Percentiles rank a stretch among this genome's conserved stretches.
Evolutionary conservation across 1,140 invertebrate genomes (phyloP).

Genomic region (Oncopeltus fasciatus): DNA sequence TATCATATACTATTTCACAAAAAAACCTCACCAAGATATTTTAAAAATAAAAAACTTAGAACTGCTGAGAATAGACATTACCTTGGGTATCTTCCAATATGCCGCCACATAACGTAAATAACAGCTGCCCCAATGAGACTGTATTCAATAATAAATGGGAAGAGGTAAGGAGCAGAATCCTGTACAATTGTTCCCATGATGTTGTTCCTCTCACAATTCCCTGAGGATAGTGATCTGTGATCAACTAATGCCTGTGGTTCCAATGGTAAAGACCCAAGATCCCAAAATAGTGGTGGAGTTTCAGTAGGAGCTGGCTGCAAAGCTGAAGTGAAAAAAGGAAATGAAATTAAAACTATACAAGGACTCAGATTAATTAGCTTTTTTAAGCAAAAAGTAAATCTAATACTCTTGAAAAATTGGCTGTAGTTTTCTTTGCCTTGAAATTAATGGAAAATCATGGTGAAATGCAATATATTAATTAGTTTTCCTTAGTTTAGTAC

Average conservation of each 20-base stretch:
- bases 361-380: too few relatives aligned
- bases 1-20: too few relatives aligned
- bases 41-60: too few relatives aligned
- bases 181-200: conserved; percentile 87
- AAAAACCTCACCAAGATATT: too few relatives aligned
- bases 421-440: too few relatives aligned
- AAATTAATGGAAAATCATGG: too few relatives aligned
- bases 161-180: conserved; percentile 81
- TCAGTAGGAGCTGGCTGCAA: neutral
- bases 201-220: conserved; percentile 60
- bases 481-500: too few relatives aligned
- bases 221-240: conserved; percentile 14
- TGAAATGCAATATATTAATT: too few relatives aligned
- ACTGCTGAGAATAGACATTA: too few relatives aligned
- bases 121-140: conserved; percentile 92
- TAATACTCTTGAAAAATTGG: too few relatives aligned
- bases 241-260: conserved; percentile 22
- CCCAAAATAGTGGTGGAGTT: conserved; percentile 11
- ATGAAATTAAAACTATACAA: neutral
- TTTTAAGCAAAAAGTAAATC: neutral
- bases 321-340: neutral
- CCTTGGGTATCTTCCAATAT: conserved; percentile 73
- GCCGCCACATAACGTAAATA: conserved; percentile 94
- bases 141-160: conserved; percentile 94
- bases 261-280: conserved; percentile 18